Evolutionary conservation across 2,113 vertebrate species (phyloP), one percentile per base, ranked within the genome.

Genomic region (Smithornis capensis): DNA sequence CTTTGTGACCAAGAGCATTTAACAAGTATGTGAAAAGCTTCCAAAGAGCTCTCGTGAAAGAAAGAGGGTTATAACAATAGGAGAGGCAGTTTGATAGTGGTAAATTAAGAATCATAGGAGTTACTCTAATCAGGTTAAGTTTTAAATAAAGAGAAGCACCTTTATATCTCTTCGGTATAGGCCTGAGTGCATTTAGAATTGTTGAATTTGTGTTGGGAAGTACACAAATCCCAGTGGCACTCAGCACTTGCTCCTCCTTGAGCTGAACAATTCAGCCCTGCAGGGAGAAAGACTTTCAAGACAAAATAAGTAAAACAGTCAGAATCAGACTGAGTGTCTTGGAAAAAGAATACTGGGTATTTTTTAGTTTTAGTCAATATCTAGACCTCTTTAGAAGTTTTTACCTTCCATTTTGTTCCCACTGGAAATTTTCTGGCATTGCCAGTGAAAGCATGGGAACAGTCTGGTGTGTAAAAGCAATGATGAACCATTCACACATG

Each of bases 21-120:
- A 97, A 95, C 96, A 96, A 97, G 95, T 96, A 96, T 89, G 97
- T 97, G 97, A 97, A 97, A 97, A 94, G 92, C 95, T 95, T 91
- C 90, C 92, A 70, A 91, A 94, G 87, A 82, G 81, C 79, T 89
- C 94, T 90, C 68, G 16, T 70, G 88, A 96, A 93, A 94, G 90
- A 96, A 92, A 95, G 88, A 79, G 69, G 89, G 83, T 95, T 91
- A 60, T 87, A 95, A 97, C 95, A 97, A 95, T 95, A 90, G 94
- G 40, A 83, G 71, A 95, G 84, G 90, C 94, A 80, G 91, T 81
- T 95, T 82, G 91, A 94, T 91, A 95, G 94, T 31, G 60, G 94
- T 84, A 95, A 92, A 97, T 94, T 81, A 92, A 92, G 92, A 95
- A 85, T 88, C 89, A 74, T n/a, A 91, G 84, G 37, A 87, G 78